phyloP scores from a whole-genome alignment of 2,888 invertebrate genomes.

The Lycia hirtaria region DNA sequence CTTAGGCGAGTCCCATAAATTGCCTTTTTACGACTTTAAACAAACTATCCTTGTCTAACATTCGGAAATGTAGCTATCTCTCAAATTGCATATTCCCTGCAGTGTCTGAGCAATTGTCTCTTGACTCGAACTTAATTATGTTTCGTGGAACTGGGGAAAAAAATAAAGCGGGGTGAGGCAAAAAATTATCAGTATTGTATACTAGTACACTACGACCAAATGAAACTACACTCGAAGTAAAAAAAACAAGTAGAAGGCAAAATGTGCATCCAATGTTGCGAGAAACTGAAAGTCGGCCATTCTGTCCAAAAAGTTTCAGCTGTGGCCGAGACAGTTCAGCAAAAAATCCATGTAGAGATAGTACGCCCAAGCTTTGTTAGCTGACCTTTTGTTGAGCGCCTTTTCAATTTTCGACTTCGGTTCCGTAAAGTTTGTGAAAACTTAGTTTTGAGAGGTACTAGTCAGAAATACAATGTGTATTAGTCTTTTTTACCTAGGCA shows the following conservation, averaged over 20 bases:
- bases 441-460: neutral
- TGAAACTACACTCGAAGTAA: conserved; percentile 36
- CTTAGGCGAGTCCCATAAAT: too few relatives aligned
- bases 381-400: conserved; percentile 49
- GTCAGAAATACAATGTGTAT: neutral
- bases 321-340: conserved; percentile 49
- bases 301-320: conserved; percentile 56
- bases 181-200: too few relatives aligned
- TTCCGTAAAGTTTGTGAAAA: neutral
- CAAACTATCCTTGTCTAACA: too few relatives aligned
- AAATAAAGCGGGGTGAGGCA: too few relatives aligned
- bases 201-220: conserved; percentile 23
- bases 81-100: too few relatives aligned
- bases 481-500: too few relatives aligned
- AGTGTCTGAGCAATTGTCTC: too few relatives aligned
- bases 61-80: too few relatives aligned
- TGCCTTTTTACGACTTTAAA: too few relatives aligned
- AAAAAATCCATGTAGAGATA: conserved; percentile 38
- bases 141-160: too few relatives aligned
- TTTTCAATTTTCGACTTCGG: conserved; percentile 10
- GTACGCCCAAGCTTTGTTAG: conserved; percentile 47
- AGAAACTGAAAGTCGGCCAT: conserved; percentile 62
- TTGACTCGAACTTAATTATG: too few relatives aligned
- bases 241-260: conserved; percentile 42
- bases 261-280: conserved; percentile 56